Evolutionary conservation across 2,888 invertebrate genomes (phyloP), one percentile per base, ranked within the genome.

Genomic region (Melanophora roralis): DNA sequence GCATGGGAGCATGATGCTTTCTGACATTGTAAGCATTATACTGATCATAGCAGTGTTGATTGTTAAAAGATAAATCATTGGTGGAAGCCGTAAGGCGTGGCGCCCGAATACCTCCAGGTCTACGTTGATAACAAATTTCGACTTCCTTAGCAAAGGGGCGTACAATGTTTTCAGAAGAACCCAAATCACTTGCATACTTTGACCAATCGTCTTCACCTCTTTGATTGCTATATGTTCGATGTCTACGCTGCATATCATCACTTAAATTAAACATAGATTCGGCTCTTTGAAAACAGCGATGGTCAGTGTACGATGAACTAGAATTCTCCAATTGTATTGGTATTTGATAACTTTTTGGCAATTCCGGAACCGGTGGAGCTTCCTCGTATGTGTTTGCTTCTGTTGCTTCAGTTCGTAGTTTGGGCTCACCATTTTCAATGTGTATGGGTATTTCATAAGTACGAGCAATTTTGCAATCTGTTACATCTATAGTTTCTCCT

Each of bases 181-280:
- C 89, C 69, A 89, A 86, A 38, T 89, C 89, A 47, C 89, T 88
- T 16, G 91, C 91, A 57, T 91, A 89, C 34, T 89, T 87, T 59
- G 91, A 86, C 92, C 92, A 92, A 82, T 92, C 92, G 27, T 89
- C 88, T n/a, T 77, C 69, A 49, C 36, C 38, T 43, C 86, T 82
- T 14, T 55, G 67, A 21, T 64, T 74, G 45, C 67, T 79, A 53
- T 43, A 84, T 43, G 64, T 83, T 53, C 68, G 68, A 1, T 69
- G 65, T 8, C 78, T 68, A 1, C 49, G 64, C 3, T 34, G 55
- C 59, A 43, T 8, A 6, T 81, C 71, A 1, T 87, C 86, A 3
- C 76, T 82, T 0, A 89, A 82, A 75, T 89, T 87, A 65, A 88
- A 89, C 85, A 89, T 82, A 0, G 89, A 89, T 23, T 89, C 89